Evolutionary conservation across 2,113 vertebrate species (phyloP), one percentile per base, ranked within the genome.

Genomic region (Catagonus wagneri): DNA sequence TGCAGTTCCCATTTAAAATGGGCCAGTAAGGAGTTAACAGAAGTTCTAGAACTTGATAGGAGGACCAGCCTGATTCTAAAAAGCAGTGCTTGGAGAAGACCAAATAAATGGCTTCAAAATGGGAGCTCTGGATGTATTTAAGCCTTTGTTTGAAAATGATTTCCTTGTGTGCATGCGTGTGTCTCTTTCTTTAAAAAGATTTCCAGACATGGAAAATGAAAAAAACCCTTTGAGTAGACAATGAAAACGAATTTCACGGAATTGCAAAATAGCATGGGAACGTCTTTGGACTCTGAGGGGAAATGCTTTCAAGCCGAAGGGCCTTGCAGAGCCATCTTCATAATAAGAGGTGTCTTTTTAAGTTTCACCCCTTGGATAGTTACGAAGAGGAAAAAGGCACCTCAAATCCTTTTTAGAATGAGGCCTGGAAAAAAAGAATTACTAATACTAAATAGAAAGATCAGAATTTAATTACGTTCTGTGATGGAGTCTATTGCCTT

Each of bases 101-200:
- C 12, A 17, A 89, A 81, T 10, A 34, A 95, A 89, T 44, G 25
- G 6, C 83, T 94, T 95, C 93, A 80, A 63, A 94, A 89, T 92
- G 89, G 65, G 74, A 85, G 50, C 83, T 93, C 96, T 94, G 93
- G 92, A 72, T 83, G 80, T 12, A 34, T 89, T 96, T 89, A 89
- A 89, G 84, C 61, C 85, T 97, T 96, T 96, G 96, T 89, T 92
- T 94, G 13, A 78, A 92, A 96, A 97, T 96, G 13, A 74, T 71
- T 97, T 97, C 97, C 97, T 90, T 68, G 56, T 97, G 96, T 95
- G 96, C 81, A 9, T 95, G 81, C 80, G 94, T 90, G 71, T 32
- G 52, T 94, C 34, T 97, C n/a, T 89, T 92, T 88, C 84, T 95
- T 83, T 60, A 93, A 95, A 94, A 90, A 95, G 90, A 93, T 87